A percentile compares a stretch with the other conserved stretches of the same genome.
phyloP scores from a whole-genome alignment of 2,797 vertebrate genomes.

The Falco naumanni region DNA sequence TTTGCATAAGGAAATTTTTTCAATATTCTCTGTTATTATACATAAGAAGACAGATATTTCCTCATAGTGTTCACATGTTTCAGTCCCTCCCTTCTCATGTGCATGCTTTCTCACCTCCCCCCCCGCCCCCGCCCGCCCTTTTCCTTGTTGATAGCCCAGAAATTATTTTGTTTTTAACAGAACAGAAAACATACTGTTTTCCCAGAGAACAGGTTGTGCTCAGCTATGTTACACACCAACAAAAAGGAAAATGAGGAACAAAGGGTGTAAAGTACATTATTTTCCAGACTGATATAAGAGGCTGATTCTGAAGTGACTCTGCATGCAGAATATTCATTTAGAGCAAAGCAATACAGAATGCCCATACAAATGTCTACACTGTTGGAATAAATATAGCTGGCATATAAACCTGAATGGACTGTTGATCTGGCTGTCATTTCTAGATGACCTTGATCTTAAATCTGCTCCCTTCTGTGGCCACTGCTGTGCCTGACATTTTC shows the following conservation, averaged over 20 bases:
- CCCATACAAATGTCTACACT: neutral
- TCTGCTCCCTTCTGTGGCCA: slow-evolving; percentile 14
- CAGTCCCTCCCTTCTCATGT: neutral
- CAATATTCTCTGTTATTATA: neutral
- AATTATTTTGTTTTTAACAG: neutral
- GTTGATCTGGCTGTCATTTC: slow-evolving; percentile 38
- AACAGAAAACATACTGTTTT: slow-evolving; percentile 3
- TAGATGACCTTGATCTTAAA: slow-evolving; percentile 57
- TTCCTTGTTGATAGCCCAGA: neutral
- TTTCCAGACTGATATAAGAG: neutral
- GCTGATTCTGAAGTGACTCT: slow-evolving; percentile 14
- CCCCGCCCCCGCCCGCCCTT: neutral
- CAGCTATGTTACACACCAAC: neutral
- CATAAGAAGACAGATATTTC: neutral
- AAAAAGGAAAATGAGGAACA: neutral
- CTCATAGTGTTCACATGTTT: neutral
- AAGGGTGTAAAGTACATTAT: neutral
- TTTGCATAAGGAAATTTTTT: neutral
- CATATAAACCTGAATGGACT: slow-evolving; percentile 27
- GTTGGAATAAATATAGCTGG: slow-evolving; percentile 18
- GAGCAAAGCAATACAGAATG: neutral
- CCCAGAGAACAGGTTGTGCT: neutral
- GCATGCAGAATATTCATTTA: slow-evolving; percentile 32
- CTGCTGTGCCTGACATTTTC: slow-evolving; percentile 56
- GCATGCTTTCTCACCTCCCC: neutral